phyloP scores from a whole-genome alignment of 2,113 vertebrate species.

The Todiramphus saurophagus region DNA sequence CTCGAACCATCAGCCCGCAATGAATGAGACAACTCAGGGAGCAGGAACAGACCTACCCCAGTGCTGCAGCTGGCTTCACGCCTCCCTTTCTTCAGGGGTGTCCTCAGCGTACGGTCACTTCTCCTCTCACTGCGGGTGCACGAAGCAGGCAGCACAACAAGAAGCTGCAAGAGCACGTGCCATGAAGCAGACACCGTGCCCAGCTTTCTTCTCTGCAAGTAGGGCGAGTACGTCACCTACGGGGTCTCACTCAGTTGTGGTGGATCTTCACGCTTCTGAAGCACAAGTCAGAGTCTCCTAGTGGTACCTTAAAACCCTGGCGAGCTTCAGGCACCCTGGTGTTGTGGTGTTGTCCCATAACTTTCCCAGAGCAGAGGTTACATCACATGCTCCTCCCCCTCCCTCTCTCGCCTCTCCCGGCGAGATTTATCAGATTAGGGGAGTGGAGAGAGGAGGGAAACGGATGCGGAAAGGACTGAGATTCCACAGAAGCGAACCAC shows the following conservation, averaged over 20 bases:
- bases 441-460: neutral
- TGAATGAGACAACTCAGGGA: neutral
- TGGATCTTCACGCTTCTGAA: neutral
- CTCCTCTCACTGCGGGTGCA: neutral
- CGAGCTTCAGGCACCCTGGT: neutral
- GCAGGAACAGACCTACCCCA: neutral
- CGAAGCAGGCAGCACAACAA: neutral
- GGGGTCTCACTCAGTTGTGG: neutral
- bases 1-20: neutral
- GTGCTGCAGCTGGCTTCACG: neutral
- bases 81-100: neutral
- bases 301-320: fast-evolving
- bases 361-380: neutral
- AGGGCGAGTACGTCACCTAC: neutral
- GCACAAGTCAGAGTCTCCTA: fast-evolving
- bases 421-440: neutral
- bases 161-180: neutral
- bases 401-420: neutral
- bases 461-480: neutral
- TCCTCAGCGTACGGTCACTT: neutral
- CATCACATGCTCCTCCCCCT: neutral
- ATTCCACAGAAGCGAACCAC: neutral
- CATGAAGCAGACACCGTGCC: neutral
- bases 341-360: neutral
- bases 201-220: neutral